Base-by-base conservation (phyloP, 1,140 invertebrate species). In the Phthorimaea operculella region DNA sequence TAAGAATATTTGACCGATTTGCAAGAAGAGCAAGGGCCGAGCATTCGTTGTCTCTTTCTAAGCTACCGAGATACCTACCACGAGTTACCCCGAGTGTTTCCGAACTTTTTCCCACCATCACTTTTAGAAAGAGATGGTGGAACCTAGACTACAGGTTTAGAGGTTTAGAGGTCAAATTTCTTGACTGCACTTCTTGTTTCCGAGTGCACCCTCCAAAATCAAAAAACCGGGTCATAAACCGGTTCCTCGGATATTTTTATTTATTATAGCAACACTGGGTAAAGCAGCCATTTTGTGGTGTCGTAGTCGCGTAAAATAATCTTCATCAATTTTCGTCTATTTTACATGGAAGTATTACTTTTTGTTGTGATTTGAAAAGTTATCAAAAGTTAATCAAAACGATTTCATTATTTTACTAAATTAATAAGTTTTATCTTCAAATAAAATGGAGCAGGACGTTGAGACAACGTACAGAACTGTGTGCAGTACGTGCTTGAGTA, bases 321-420 rank as follows among this genome's bases (percentile, higher is more conserved):
- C 66, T 74, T 75, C 66, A 71, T 64, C 57, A 70, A 81, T 72
- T 76, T 83, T 84, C 63, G 81, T 80, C 79, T 82, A 84, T 81
- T 84, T 81, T 79, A 84, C 75, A 84, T 84, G 79, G 79, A 70
- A 80, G 81, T 82, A 79, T 84, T 76, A 81, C 76, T 84, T 84
- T 79, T 82, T 84, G 81, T 84, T 81, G 66, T 82, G 79, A 70
- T 79, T 75, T 70, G 64, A 68, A 72, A 74, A 69, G 44, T 64
- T 64, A 68, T 70, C 57, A 61, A 49, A 66, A 62, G 68, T 48
- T 48, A 42, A 42, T 28, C 36, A 39, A 47, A 47, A 47, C 16
- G 5, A 14, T 47, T 47, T 39, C n/a, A 39, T n/a, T 39, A 39
- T 4, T n/a, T 39, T 39, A 1, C 36, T 39, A 9, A 39, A n/a